phyloP scores from a whole-genome alignment of 2,113 vertebrate species.

The Myanophis thanlyinensis region DNA sequence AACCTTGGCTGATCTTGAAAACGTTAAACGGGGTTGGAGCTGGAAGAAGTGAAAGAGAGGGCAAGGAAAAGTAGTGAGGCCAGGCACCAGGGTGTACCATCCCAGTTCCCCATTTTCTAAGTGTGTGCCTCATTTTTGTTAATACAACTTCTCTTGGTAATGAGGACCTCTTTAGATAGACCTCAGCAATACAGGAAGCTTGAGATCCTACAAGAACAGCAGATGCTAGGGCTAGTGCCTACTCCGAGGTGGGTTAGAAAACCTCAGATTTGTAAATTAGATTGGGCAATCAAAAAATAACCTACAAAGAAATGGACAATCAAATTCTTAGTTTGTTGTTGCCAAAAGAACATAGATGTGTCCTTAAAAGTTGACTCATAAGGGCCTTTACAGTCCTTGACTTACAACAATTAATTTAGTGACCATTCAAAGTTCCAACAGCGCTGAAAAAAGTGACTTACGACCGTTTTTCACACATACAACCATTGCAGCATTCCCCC shows the following conservation, averaged over 20 bases:
- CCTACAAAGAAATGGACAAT: neutral
- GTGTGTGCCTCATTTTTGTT: neutral
- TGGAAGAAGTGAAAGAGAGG: neutral
- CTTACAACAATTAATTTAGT: neutral
- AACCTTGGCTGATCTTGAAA: neutral
- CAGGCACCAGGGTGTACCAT: neutral
- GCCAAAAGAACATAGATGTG: neutral
- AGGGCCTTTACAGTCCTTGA: neutral
- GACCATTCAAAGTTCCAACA: neutral
- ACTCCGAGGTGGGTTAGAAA: neutral
- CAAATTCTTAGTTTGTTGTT: neutral
- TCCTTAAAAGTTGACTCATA: neutral
- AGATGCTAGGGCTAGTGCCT: neutral
- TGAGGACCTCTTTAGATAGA: neutral
- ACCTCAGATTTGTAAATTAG: neutral
- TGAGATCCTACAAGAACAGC: neutral
- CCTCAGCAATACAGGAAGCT: neutral
- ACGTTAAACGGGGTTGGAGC: neutral
- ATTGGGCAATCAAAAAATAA: neutral
- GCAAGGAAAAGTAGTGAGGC: neutral
- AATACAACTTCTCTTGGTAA: neutral
- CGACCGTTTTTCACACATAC: too few species aligned
- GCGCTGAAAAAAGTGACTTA: neutral
- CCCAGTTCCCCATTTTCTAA: neutral
- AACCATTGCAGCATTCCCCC: neutral